Evolutionary conservation across 1,140 invertebrate genomes (phyloP), one percentile per base, ranked within the genome.

Genomic region (Conus ventricosus): DNA sequence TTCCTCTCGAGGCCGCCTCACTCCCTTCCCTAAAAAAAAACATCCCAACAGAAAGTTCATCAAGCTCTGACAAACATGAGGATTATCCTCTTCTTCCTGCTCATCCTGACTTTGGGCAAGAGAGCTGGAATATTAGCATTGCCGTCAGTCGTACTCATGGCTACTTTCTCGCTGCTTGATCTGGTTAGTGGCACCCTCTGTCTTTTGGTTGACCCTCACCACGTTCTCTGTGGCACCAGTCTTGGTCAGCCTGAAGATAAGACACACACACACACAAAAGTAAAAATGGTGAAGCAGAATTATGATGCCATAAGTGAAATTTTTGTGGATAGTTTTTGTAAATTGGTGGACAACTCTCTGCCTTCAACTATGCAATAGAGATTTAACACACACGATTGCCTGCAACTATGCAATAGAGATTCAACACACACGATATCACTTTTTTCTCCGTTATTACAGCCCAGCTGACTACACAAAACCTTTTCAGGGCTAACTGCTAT

Each of bases 101-200:
- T 39, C n/a, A 39, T 78, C 11, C n/a, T 78, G 20, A 23, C 4
- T 78, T 78, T 2, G 20, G 27, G 17, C 11, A 23, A 7, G 55
- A 15, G 11, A 6, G 3, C 17, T 0, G 25, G 10, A 39, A 39
- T 39, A 39, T 39, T 39, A 39, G 39, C 3, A 3, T 39, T 39
- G 39, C 39, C 3, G 23, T 92, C 86, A 93, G 67, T 93, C 93
- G 88, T 92, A 93, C 81, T 93, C 93, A 88, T 93, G 93, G 63
- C 89, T 90, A 87, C 91, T 92, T 84, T 93, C 93, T 27, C 92
- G 87, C 89, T 92, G 92, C 90, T 93, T 93, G 20, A 90, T 85
- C 25, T 85, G 88, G 20, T 89, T 89, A 15, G 57, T 85, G 53
- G 82, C 81, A 10, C 81, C 86, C 63, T 85, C 80, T 17, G 75